Evolutionary conservation across 2,797 vertebrate species (phyloP).

Genomic region (Chiloscyllium punctatum): DNA sequence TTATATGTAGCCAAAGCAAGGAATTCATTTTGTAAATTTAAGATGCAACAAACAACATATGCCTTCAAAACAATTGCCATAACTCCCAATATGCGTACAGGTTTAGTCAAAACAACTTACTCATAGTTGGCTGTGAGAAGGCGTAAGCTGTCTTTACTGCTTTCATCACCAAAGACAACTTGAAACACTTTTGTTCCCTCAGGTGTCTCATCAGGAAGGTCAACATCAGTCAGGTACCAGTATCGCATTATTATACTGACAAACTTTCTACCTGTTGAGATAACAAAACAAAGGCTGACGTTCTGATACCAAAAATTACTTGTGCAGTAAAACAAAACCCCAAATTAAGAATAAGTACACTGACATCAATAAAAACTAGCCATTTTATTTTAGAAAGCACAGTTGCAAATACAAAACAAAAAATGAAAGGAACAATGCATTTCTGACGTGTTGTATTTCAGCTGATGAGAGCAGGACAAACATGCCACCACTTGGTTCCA

Average conservation of each 20-base stretch:
- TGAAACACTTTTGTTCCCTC: conserved; percentile 70
- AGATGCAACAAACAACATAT: not conserved
- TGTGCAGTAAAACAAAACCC: not conserved
- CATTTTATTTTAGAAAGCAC: not conserved
- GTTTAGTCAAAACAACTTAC: conserved; percentile 58
- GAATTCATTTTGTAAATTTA: not conserved
- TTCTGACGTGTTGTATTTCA: not conserved
- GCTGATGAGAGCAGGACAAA: not conserved
- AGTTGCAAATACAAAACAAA: not conserved
- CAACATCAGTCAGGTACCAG: conserved; percentile 82
- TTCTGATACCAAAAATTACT: not conserved
- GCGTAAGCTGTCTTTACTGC: conserved; percentile 62
- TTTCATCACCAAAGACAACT: conserved; percentile 63
- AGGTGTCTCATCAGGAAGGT: conserved; percentile 65
- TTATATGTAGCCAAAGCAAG: not conserved
- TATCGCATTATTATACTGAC: conserved; percentile 90
- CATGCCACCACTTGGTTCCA: not conserved
- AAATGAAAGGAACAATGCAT: not conserved
- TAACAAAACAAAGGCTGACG: conserved; percentile 43
- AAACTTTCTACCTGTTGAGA: conserved; percentile 76
- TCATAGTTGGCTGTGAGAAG: conserved; percentile 85
- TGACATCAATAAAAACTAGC: not conserved
- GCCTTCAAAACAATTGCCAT: not conserved
- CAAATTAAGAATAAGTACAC: not conserved
- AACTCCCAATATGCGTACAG: not conserved